A percentile compares a stretch with the other conserved stretches of the same genome.
phyloP scores from a whole-genome alignment of 92 coral and sea anemone genomes.

The Parazoanthus atlanticus region DNA sequence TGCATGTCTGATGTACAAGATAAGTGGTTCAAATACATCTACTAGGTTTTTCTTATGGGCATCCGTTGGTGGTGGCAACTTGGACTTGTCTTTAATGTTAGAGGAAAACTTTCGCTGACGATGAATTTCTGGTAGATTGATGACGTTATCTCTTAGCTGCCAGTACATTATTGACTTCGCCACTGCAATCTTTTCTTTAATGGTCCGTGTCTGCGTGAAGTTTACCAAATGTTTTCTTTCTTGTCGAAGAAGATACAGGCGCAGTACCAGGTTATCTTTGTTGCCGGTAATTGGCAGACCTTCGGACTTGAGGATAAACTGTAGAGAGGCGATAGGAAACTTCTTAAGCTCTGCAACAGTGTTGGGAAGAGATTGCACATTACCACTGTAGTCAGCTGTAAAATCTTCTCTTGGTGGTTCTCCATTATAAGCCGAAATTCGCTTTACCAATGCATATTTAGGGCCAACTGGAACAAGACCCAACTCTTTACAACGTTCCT shows the following conservation, averaged over 20 bases:
- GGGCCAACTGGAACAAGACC: slow-evolving; percentile 40
- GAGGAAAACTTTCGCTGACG: slow-evolving; percentile 29
- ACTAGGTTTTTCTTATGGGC: background rate
- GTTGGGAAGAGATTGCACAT: slow-evolving; percentile 33
- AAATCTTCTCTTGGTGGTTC: slow-evolving; percentile 22
- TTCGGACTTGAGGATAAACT: slow-evolving; percentile 50
- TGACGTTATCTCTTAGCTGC: slow-evolving; percentile 2
- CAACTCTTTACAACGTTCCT: background rate
- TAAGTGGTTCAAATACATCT: background rate
- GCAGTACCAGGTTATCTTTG: background rate
- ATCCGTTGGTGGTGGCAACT: background rate
- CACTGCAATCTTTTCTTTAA: background rate
- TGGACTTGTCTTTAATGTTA: background rate
- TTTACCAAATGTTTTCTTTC: slow-evolving; percentile 3
- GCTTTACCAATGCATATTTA: slow-evolving; percentile 47
- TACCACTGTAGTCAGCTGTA: slow-evolving; percentile 43
- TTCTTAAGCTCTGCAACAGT: slow-evolving; percentile 45
- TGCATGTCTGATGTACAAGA: background rate
- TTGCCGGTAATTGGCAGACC: background rate
- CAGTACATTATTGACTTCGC: slow-evolving; percentile 5
- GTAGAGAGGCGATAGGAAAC: slow-evolving; percentile 50
- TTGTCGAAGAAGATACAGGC: slow-evolving; percentile 4
- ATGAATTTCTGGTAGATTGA: slow-evolving; percentile 8
- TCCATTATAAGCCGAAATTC: slow-evolving; percentile 45
- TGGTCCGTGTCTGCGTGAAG: slow-evolving; percentile 1